Evolutionary conservation across 2,888 invertebrate species (phyloP), one percentile per base, ranked within the genome.

Genomic region (Carcina quercana): DNA sequence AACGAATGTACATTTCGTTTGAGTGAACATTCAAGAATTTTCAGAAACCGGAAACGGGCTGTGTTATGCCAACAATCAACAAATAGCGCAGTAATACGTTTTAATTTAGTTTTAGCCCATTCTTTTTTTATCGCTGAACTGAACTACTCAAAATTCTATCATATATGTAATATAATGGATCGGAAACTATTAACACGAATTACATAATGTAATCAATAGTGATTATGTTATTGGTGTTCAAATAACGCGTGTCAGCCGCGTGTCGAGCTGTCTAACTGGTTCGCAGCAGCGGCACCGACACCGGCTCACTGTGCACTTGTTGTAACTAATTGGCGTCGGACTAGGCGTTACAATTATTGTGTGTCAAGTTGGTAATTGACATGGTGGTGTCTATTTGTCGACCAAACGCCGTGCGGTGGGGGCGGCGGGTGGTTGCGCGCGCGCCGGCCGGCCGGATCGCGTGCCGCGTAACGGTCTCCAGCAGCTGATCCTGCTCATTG

Each of bases 401-500:
- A 53, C 55, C 55, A 55, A 60, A 43, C 52, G 50, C 47, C 42
- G 40, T 43, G 41, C 45, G 46, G 47, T 13, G 27, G n/a, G 40
- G 43, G 42, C 43, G 45, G 47, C 28, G 20, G 20, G 28, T 20
- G 28, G 13, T 20, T n/a, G 3, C 13, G 25, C 25, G 30, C 37
- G 29, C 25, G 42, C 48, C 42, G 42, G 48, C 45, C 52, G 42
- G 40, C 33, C 41, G 31, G 47, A 45, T 74, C 70, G 76, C 76
- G 76, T 74, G 79, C 66, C 57, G 47, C 43, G 48, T 76, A 79
- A 78, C 76, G 76, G 72, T 59, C 52, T n/a, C 48, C 41, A 50
- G 72, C 82, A 80, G 78, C 80, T 80, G 80, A 79, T 67, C 58
- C 59, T 50, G 37, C 37, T 52, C 57, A 66, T 61, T 64, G 59